A percentile compares a stretch with the other conserved stretches of the same genome.
These are phyloP conservation scores for Lagopus leucura DNA, from an alignment of 2,113 vertebrate species.

Conservation along the genomic window DNA sequence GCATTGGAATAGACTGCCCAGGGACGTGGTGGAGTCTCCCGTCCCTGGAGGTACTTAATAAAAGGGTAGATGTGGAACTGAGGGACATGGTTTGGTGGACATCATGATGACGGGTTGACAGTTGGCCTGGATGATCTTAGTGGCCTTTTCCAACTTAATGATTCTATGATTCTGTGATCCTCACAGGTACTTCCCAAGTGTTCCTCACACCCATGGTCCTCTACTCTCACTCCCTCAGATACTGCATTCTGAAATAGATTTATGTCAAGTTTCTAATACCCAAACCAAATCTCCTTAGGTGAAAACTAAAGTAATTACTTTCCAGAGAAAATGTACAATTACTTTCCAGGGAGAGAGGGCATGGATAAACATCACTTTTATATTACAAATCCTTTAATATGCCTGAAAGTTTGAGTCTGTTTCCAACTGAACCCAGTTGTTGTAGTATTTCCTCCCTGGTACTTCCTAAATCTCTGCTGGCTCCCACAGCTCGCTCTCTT, in stretches of 20 bases:
- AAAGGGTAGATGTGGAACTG: no score
- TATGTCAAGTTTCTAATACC: not conserved
- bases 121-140: no score
- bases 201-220: not conserved
- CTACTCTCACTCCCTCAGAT: not conserved
- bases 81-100: no score
- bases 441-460: not conserved
- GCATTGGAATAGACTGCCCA: no score
- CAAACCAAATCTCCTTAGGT: not conserved
- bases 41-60: no score
- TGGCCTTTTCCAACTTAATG: no score
- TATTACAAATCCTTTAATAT: not conserved
- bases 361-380: not conserved
- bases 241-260: not conserved
- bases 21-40: no score
- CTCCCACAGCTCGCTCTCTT: not conserved
- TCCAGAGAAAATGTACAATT: not conserved
- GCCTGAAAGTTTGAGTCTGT: not conserved
- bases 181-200: not conserved
- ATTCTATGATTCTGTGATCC: no score
- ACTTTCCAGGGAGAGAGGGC: not conserved
- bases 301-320: not conserved
- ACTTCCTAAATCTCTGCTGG: slow-evolving; percentile 2
- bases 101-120: no score
- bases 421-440: not conserved